Conservation (phyloP, 2,113 vertebrate genomes). For the Ifrita kowaldi region DNA sequence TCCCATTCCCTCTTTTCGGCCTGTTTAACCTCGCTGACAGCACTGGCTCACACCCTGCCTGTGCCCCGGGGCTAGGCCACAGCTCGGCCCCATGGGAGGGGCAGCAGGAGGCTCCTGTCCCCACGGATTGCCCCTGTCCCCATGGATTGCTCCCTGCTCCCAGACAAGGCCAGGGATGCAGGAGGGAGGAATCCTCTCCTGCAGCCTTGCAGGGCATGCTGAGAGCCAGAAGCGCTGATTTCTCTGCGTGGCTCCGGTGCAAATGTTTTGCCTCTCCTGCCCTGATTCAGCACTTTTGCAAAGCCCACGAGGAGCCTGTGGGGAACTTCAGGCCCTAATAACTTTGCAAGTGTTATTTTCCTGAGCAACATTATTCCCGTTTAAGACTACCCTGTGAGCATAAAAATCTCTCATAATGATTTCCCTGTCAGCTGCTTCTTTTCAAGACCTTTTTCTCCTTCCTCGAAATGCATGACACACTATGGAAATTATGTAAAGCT, state of each 20-base stretch:
- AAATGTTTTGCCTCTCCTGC: background rate
- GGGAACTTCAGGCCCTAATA: background rate
- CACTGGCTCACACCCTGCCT: rapidly evolving
- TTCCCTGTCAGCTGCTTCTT: slow-evolving; percentile 42
- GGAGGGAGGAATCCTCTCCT: background rate
- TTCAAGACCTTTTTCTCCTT: slow-evolving; percentile 51
- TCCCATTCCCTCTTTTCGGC: background rate
- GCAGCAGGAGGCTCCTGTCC: background rate
- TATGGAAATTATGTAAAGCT: slow-evolving; percentile 44
- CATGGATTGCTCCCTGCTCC: background rate
- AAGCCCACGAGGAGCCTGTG: background rate
- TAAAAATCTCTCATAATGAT: slow-evolving; percentile 43
- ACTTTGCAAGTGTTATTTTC: background rate
- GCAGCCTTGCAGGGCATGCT: background rate
- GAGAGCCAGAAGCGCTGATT: background rate
- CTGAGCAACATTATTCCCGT: background rate
- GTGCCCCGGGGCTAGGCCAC: rapidly evolving
- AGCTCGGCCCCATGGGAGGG: rapidly evolving
- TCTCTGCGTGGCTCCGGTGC: background rate
- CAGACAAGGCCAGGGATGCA: background rate
- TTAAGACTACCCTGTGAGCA: slow-evolving; percentile 22
- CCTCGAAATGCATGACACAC: slow-evolving; percentile 22
- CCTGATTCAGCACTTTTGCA: slow-evolving; percentile 15
- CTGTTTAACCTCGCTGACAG: background rate
- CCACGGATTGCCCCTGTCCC: rapidly evolving